Evolutionary conservation across 2,888 invertebrate genomes (phyloP).

Genomic region (Drymonia ruficornis): DNA sequence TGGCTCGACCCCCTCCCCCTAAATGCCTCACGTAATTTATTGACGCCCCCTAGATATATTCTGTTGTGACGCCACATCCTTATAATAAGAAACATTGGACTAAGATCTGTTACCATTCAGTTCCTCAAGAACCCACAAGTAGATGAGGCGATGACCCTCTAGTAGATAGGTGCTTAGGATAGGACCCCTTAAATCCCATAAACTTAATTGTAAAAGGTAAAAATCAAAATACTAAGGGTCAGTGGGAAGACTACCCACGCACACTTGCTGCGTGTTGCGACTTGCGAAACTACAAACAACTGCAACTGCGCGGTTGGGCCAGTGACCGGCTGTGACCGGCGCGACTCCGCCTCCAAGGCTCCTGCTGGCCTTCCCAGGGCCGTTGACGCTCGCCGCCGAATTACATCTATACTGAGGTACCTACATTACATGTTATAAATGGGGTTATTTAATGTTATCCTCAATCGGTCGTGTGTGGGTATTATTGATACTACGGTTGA

Average conservation of each 20-base stretch:
- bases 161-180: too few species aligned
- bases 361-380: constrained; percentile 20
- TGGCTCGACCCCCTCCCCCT: too few species aligned
- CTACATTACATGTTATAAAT: too few species aligned
- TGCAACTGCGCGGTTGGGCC: background rate
- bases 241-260: background rate
- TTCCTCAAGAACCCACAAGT: too few species aligned
- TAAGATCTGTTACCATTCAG: too few species aligned
- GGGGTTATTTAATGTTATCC: background rate
- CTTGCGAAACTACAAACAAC: too few species aligned
- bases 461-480: background rate
- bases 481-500: background rate
- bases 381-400: constrained; percentile 1
- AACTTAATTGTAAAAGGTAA: background rate
- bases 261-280: background rate
- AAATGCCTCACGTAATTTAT: too few species aligned
- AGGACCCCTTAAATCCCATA: too few species aligned
- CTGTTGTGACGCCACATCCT: too few species aligned
- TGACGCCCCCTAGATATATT: too few species aligned
- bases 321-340: constrained; percentile 23
- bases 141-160: too few species aligned
- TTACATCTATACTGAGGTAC: background rate
- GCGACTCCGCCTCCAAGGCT: background rate
- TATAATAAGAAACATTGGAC: too few species aligned
- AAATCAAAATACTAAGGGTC: background rate